Conservation (phyloP, 1,140 invertebrate species). For the Calliopsis andreniformis region DNA sequence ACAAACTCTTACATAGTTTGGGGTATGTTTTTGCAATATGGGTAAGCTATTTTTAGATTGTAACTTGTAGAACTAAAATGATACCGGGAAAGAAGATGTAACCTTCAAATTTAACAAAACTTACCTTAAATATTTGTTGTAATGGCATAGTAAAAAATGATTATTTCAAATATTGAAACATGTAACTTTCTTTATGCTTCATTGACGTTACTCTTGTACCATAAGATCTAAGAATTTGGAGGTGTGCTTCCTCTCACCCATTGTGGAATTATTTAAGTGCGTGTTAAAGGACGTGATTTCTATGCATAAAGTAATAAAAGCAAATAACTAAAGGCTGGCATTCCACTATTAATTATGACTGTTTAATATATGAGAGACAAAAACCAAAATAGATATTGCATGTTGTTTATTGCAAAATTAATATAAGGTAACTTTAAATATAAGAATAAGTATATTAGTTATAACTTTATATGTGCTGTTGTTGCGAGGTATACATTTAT, state of each 20-base stretch:
- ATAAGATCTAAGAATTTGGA: slow-evolving; percentile 55
- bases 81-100: slow-evolving; percentile 66
- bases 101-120: slow-evolving; percentile 59
- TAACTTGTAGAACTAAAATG: slow-evolving; percentile 51
- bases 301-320: slow-evolving; percentile 61
- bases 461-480: slow-evolving; percentile 73
- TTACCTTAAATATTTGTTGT: neutral
- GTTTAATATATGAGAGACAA: slow-evolving; percentile 9
- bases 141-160: neutral
- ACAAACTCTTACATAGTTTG: slow-evolving; percentile 61
- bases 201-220: neutral
- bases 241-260: slow-evolving; percentile 55
- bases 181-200: neutral
- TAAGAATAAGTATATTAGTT: slow-evolving; percentile 60
- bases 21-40: slow-evolving; percentile 64
- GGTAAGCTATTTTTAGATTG: slow-evolving; percentile 67
- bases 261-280: slow-evolving; percentile 22
- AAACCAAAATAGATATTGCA: slow-evolving; percentile 63
- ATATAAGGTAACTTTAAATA: slow-evolving; percentile 65
- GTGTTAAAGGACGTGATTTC: slow-evolving; percentile 45
- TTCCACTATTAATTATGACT: slow-evolving; percentile 46
- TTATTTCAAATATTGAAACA: neutral
- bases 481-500: slow-evolving; percentile 69
- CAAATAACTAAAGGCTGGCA: slow-evolving; percentile 55
- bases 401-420: slow-evolving; percentile 65